phyloP scores from a whole-genome alignment of 1,140 invertebrate species.

The Apis dorsata region DNA sequence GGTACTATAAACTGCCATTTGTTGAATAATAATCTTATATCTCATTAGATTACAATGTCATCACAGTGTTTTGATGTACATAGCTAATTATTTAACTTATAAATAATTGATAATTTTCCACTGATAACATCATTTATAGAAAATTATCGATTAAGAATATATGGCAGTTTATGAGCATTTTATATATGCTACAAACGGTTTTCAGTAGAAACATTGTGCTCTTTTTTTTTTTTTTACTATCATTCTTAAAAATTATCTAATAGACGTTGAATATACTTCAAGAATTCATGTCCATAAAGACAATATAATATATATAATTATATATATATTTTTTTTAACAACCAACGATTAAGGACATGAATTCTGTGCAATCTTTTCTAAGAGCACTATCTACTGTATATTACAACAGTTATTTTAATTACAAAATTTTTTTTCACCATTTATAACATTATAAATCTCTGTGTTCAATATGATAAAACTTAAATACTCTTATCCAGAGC shows the following conservation, averaged over 20 bases:
- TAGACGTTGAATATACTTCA: constrained; percentile 10
- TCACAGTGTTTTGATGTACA: constrained; percentile 75
- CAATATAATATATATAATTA: constrained; percentile 40
- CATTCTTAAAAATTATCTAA: not conserved
- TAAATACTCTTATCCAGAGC: constrained; percentile 71
- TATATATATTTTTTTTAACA: constrained; percentile 49
- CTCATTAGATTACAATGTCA: constrained; percentile 69
- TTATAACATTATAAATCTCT: constrained; percentile 71
- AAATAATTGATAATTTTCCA: constrained; percentile 59
- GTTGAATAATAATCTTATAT: constrained; percentile 52
- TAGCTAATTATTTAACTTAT: constrained; percentile 61
- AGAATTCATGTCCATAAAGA: constrained; percentile 35
- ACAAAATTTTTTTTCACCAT: constrained; percentile 65
- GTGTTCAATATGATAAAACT: constrained; percentile 67
- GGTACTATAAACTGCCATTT: constrained; percentile 52
- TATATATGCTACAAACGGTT: constrained; percentile 66
- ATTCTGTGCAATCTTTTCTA: constrained; percentile 12
- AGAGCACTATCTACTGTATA: constrained; percentile 53
- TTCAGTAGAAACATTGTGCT: constrained; percentile 53
- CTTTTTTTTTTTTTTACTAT: constrained; percentile 1
- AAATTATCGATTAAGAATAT: constrained; percentile 54
- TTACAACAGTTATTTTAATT: constrained; percentile 68
- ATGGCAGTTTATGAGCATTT: constrained; percentile 67
- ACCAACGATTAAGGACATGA: constrained; percentile 42
- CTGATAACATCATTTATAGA: constrained; percentile 19